Percentiles rank a stretch among this genome's conserved stretches.
Conservation (phyloP, 2,113 vertebrate genomes). For the Rynchops niger region DNA sequence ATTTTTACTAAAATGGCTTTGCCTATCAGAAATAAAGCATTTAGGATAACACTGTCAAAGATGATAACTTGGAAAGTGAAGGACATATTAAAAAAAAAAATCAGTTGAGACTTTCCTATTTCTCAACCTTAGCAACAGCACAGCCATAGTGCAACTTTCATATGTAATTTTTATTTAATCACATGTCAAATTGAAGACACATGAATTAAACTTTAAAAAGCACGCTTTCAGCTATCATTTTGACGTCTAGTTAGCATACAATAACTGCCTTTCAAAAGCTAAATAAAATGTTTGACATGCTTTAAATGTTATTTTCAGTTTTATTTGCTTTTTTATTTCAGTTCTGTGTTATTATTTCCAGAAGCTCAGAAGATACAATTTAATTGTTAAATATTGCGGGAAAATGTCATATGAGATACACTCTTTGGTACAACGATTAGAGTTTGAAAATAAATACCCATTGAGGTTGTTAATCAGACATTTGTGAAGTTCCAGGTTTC, state of each 20-base stretch:
- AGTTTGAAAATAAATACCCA: not conserved
- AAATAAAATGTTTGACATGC: constrained; percentile 63
- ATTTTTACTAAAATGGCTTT: not conserved
- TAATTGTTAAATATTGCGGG: constrained; percentile 51
- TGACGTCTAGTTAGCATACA: constrained; percentile 64
- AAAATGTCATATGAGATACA: not conserved
- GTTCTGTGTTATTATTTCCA: constrained; percentile 45
- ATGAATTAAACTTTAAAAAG: constrained; percentile 66
- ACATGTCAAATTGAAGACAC: constrained; percentile 41
- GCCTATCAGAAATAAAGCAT: not conserved
- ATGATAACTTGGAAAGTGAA: not conserved
- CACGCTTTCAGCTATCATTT: constrained; percentile 55
- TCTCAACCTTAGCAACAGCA: not conserved
- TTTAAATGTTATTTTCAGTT: constrained; percentile 64
- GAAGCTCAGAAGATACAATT: constrained; percentile 52
- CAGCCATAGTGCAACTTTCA: not conserved
- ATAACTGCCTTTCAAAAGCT: constrained; percentile 67
- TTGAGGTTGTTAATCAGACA: constrained; percentile 2
- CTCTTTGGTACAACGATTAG: not conserved
- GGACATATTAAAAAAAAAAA: not conserved
- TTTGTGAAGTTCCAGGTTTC: not conserved
- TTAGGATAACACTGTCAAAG: not conserved
- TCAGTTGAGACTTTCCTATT: not conserved
- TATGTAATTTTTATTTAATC: constrained; percentile 60
- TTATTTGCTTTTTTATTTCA: constrained; percentile 65